These are phyloP conservation scores for Triplophysa tibetana DNA, from an alignment of 2,113 vertebrate genomes.

Conservation along the genomic window DNA sequence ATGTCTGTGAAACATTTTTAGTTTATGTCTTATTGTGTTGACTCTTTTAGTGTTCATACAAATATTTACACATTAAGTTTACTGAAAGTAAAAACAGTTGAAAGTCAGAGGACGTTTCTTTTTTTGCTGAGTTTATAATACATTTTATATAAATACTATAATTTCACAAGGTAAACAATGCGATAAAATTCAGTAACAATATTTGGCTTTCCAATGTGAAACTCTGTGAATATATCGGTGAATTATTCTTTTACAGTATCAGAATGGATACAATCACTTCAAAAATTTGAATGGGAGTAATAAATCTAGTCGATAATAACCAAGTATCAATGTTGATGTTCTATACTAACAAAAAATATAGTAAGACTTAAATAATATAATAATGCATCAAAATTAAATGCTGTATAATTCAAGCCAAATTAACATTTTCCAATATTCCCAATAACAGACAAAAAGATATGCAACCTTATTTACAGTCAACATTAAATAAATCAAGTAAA, in stretches of 20 bases:
- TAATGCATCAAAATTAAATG: not conserved
- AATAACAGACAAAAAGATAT: not conserved
- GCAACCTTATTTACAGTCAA: not conserved
- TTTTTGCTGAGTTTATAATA: not conserved
- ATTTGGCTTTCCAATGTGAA: not conserved
- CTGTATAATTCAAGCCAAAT: not conserved
- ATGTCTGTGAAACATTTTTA: too few relatives aligned
- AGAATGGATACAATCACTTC: not conserved
- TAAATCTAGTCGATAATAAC: conserved; percentile 10
- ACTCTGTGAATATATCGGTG: not conserved
- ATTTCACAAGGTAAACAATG: conserved; percentile 1
- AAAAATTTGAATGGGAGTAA: not conserved
- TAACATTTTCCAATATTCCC: not conserved
- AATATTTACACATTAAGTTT: too few relatives aligned
- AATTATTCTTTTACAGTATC: not conserved
- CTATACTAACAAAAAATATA: not conserved
- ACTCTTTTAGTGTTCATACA: too few relatives aligned
- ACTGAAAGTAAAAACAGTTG: too few relatives aligned
- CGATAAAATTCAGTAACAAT: not conserved
- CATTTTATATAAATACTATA: conserved; percentile 28
- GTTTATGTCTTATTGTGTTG: too few relatives aligned
- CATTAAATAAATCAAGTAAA: not conserved
- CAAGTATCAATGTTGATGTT: not conserved
- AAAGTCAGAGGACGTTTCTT: too few relatives aligned
- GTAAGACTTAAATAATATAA: not conserved